Evolutionary conservation across 2,113 vertebrate species (phyloP).

Genomic region (Pachyramphus minor): DNA sequence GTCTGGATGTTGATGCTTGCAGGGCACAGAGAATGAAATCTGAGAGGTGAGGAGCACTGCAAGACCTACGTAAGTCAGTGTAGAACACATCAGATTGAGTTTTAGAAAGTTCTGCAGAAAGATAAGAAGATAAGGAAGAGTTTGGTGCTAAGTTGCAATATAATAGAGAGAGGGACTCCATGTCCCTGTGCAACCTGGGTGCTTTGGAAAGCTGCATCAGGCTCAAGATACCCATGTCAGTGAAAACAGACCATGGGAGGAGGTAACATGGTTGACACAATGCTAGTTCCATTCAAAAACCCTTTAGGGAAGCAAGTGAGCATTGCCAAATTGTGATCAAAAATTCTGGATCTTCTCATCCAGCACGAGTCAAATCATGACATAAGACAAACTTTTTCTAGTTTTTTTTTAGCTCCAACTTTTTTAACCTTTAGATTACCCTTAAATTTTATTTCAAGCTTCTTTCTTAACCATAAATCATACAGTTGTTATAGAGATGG

Average conservation of each 20-base stretch:
- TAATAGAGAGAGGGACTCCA: not conserved
- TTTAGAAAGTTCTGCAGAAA: not conserved
- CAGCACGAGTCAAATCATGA: not conserved
- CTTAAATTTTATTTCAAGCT: not conserved
- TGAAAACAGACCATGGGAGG: not conserved
- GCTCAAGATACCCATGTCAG: not conserved
- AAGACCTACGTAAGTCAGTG: not conserved
- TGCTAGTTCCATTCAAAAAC: not conserved
- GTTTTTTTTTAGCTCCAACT: not conserved
- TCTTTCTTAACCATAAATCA: not conserved
- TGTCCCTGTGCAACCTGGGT: not conserved
- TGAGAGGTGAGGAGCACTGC: not conserved
- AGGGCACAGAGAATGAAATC: not conserved
- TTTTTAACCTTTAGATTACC: not conserved
- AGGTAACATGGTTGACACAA: not conserved
- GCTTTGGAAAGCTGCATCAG: not conserved
- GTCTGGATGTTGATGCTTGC: not conserved
- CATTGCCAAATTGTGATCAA: conserved; percentile 13
- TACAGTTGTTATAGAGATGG: not conserved
- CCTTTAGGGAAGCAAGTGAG: conserved; percentile 33
- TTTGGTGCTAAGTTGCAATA: not conserved
- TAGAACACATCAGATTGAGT: not conserved
- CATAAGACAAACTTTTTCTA: not conserved
- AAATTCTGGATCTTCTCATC: conserved; percentile 8
- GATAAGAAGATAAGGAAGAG: not conserved